Evolutionary conservation across 2,888 invertebrate genomes (phyloP), one percentile per base, ranked within the genome.

Genomic region (Allophyes oxyacanthae): DNA sequence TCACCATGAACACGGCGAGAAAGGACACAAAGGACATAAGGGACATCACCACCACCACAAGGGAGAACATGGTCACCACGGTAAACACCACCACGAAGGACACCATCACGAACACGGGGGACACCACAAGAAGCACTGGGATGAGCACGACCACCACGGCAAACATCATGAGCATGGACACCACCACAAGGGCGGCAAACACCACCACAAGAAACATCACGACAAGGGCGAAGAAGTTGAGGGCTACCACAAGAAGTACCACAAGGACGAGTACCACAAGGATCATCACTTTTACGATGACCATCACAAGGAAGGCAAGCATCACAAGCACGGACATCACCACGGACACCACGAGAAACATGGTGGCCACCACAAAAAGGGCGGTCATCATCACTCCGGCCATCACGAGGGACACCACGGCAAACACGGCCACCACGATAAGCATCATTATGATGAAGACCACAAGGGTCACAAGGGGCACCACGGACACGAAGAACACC

Each of bases 211-310:
- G 85, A 97, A 97, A 81, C 97, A 97, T 36, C 97, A 97, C 88
- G 97, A 97, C 83, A 97, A 97, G 83, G 97, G 97, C 0, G 97
- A 97, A 78, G 97, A 97, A 78, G 96, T 97, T 43, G 95, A 97
- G 66, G 97, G 97, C 8, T 97, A 96, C 86, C 97, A 98, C 84
- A 97, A 97, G 89, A 97, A 97, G 79, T 96, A 96, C 77, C 97
- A 97, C 87, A 98, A 98, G 85, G 97, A 98, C 82, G 98, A 98
- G 84, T 97, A 96, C 87, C 96, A 97, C 81, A 98, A 98, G 87
- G 96, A 97, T 79, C 97, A 97, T 85, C 97, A 97, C 93, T 98
- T 98, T 94, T 98, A 98, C 88, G 97, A 98, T 76, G 97, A 98
- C 83, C 96, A 96, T 82, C 97, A 98, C 88, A 97, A 97, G 81